phyloP scores from a whole-genome alignment of 1,140 invertebrate species.

The Gyrodactylus salaris region DNA sequence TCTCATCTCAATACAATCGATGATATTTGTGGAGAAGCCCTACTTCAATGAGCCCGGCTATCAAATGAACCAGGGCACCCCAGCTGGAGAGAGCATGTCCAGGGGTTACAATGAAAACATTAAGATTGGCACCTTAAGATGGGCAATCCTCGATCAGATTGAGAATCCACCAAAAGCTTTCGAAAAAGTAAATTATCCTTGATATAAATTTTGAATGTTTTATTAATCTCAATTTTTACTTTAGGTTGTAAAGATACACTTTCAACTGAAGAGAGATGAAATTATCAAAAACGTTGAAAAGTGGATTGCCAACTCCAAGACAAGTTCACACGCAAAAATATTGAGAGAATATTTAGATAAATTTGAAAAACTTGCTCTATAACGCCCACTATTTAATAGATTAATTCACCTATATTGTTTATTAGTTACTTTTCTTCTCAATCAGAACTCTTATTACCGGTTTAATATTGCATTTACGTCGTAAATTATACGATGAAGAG shows the following conservation, averaged over 20 bases:
- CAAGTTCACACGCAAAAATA: not conserved
- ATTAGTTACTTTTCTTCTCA: too few relatives aligned
- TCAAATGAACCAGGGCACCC: conserved; percentile 53
- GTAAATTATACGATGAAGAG: too few relatives aligned
- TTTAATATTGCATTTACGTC: too few relatives aligned
- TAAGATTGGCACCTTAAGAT: conserved; percentile 61
- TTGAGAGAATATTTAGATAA: not conserved
- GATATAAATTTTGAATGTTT: not conserved
- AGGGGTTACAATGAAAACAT: conserved; percentile 79
- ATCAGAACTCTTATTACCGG: too few relatives aligned
- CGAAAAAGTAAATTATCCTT: conserved; percentile 39
- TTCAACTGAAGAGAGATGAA: conserved; percentile 8
- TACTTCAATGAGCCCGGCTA: conserved; percentile 95
- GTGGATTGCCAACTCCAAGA: conserved; percentile 5
- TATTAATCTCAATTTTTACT: too few relatives aligned
- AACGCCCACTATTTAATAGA: too few relatives aligned
- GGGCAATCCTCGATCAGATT: conserved; percentile 76
- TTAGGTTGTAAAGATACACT: conserved; percentile 6
- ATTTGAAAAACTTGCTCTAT: not conserved
- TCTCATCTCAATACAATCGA: conserved; percentile 66
- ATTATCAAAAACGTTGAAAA: conserved; percentile 7
- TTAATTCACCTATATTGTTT: too few relatives aligned
- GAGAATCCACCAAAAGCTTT: conserved; percentile 54
- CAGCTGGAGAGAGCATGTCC: conserved; percentile 42
- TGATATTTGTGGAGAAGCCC: conserved; percentile 70